Percentiles rank a stretch among this genome's conserved stretches.
Evolutionary conservation across 2,113 vertebrate genomes (phyloP).

Genomic region (Narcine bancroftii): DNA sequence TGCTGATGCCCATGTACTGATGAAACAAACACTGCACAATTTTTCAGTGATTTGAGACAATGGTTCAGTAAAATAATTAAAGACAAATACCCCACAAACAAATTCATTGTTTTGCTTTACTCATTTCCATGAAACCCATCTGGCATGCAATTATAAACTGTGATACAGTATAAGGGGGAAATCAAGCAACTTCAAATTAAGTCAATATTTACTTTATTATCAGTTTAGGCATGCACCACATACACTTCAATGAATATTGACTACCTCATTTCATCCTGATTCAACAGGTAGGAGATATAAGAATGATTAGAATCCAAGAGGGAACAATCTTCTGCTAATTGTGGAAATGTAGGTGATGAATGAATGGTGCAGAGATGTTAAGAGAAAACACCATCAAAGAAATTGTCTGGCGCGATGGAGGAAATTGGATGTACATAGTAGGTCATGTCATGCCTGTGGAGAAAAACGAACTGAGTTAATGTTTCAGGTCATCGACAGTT

Average conservation of each 20-base stretch:
- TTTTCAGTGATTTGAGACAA: not conserved
- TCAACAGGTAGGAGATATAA: not conserved
- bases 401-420: not conserved
- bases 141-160: not conserved
- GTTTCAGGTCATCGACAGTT: too few species aligned
- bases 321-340: not conserved
- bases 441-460: too few species aligned
- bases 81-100: slow-evolving; percentile 16
- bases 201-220: slow-evolving; percentile 5
- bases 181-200: not conserved
- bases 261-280: not conserved
- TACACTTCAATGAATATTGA: slow-evolving; percentile 15
- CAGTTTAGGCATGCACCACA: not conserved
- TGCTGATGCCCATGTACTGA: slow-evolving; percentile 4
- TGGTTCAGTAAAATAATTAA: slow-evolving; percentile 13
- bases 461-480: too few species aligned
- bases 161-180: not conserved
- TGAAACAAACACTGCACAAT: not conserved
- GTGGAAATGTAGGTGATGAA: not conserved
- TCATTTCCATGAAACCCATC: not conserved
- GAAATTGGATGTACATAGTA: too few species aligned
- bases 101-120: not conserved
- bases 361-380: not conserved
- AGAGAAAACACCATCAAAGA: not conserved
- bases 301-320: not conserved